Evolutionary conservation across 2,797 vertebrate genomes (phyloP), one percentile per base, ranked within the genome.

Genomic region (Brachymystax lenok): DNA sequence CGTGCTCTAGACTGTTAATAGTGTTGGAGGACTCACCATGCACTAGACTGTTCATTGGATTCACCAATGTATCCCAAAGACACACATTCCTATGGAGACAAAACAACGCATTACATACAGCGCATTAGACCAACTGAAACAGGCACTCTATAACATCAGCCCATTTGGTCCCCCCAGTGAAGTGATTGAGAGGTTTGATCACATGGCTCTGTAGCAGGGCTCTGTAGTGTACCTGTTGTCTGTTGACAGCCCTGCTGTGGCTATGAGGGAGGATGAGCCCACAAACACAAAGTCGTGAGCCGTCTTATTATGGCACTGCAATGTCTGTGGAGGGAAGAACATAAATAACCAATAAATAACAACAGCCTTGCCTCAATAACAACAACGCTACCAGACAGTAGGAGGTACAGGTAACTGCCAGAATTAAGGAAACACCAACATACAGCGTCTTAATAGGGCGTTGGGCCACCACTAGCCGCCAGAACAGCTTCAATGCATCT

Each of bases 271-370:
- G 6, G 98, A 99, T 5, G 97, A 99, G 83, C 97, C 96, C 89
- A 99, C 93, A 73, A 99, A 99, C 90, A 98, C 95, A 83, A 99
- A 99, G 90, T 99, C 98, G 79, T 98, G 95, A 77, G 97, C 96
- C 1, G 97, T 99, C 93, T 98, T 99, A 90, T 96, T 99, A 91
- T 99, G 98, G 90, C 98, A 99, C 76, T 99, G 98, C 95, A 98
- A 91, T 0, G 94, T 97, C 98, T 99, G 92, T 3, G 78, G n/a
- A 68, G 63, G 19, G 14, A 8, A 72, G 17, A 54, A 10, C 21
- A 30, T 30, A 1, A 28, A 30, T 30, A 1, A 28, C 3, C 17
- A 64, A n/a, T 80, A n/a, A 33, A 75, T 76, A 75, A 79, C 67
- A 68, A 63, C 4, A 63, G n/a, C n/a, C n/a, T n/a, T n/a, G n/a